These are phyloP conservation scores for Phalanger gymnotis DNA, from an alignment of 2,797 vertebrate genomes.

Conservation along the genomic window DNA sequence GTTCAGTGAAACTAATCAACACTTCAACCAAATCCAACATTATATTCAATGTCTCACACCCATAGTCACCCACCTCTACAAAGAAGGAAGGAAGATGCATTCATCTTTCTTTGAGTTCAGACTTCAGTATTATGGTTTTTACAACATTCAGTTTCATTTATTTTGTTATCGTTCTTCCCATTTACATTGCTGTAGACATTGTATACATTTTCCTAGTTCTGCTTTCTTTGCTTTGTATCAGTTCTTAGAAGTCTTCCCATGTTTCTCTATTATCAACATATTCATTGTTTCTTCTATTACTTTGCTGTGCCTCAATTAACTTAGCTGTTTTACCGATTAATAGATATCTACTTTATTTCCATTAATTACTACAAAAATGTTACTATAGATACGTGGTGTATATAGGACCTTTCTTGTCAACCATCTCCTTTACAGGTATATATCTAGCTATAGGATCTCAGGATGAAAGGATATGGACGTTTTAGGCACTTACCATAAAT, in stretches of 20 bases:
- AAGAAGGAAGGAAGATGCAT: not conserved
- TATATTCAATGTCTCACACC: not conserved
- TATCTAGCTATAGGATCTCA: not conserved
- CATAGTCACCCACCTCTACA: not conserved
- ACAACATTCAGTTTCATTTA: not conserved
- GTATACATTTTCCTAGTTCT: not conserved
- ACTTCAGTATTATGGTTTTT: not conserved
- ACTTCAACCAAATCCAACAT: not conserved
- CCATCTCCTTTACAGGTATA: not conserved
- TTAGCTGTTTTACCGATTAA: not conserved
- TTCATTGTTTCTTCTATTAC: not conserved
- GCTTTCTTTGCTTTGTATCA: not conserved
- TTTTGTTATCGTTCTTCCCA: not conserved
- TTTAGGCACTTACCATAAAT: not conserved
- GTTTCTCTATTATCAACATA: not conserved
- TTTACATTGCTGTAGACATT: not conserved
- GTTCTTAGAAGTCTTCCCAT: not conserved
- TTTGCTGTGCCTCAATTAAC: not conserved
- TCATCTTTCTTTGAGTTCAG: not conserved
- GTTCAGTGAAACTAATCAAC: not conserved
- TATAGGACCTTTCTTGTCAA: too few species aligned
- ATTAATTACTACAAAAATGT: not conserved
- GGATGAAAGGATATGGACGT: not conserved
- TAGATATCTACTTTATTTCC: not conserved
- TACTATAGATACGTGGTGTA: not conserved